Percentiles rank a stretch among this genome's conserved stretches.
phyloP scores from a whole-genome alignment of 2,888 invertebrate genomes.

The Drosophila subquinaria region DNA sequence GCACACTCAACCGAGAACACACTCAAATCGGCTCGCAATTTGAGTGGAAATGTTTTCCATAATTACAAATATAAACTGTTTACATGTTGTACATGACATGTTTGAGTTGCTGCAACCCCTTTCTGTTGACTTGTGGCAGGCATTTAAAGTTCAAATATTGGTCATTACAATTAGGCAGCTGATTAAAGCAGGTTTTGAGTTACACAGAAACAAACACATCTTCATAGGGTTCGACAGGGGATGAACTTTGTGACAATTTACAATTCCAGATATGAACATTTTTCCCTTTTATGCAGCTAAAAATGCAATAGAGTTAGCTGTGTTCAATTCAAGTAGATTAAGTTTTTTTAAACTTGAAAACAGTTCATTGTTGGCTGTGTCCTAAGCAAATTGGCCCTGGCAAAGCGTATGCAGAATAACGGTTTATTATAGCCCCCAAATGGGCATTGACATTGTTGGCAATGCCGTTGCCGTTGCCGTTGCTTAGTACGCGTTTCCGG shows the following conservation, averaged over 20 bases:
- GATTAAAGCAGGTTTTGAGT: constrained; percentile 56
- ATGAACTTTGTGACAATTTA: not conserved
- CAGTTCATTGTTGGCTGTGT: not conserved
- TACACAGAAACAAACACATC: constrained; percentile 30
- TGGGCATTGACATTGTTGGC: constrained; percentile 30
- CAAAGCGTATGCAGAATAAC: constrained; percentile 11
- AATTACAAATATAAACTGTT: constrained; percentile 61
- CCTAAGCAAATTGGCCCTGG: constrained; percentile 43
- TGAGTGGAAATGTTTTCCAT: constrained; percentile 61
- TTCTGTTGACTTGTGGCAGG: constrained; percentile 42
- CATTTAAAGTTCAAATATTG: constrained; percentile 70
- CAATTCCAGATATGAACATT: too few species aligned
- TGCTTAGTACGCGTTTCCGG: constrained; percentile 41
- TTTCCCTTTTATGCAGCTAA: too few species aligned
- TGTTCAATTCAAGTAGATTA: too few species aligned
- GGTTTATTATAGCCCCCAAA: not conserved
- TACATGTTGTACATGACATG: constrained; percentile 19
- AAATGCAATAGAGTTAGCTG: too few species aligned
- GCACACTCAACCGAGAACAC: constrained; percentile 41
- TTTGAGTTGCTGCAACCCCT: constrained; percentile 52
- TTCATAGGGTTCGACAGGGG: not conserved
- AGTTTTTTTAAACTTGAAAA: too few species aligned
- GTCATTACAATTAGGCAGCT: constrained; percentile 72
- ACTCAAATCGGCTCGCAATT: constrained; percentile 31
- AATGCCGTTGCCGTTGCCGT: constrained; percentile 4